phyloP scores from a whole-genome alignment of 1,140 invertebrate species.

The Trinorchestia longiramus region DNA sequence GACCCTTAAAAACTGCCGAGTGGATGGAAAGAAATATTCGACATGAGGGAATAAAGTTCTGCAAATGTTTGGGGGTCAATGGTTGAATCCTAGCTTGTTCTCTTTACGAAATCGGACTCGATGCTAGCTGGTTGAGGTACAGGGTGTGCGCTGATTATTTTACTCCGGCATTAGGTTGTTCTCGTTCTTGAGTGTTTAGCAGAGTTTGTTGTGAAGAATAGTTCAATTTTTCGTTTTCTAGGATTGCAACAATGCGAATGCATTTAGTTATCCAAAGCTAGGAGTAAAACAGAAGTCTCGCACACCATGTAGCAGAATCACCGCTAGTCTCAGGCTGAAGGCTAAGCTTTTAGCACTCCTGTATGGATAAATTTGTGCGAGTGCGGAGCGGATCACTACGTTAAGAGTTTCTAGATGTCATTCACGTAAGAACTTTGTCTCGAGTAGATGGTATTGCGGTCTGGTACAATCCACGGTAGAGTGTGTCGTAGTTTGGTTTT shows the following conservation, averaged over 20 bases:
- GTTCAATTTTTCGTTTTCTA: not conserved
- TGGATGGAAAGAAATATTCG: not conserved
- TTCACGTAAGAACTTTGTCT: not conserved
- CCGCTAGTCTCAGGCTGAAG: not conserved
- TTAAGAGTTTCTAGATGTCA: not conserved
- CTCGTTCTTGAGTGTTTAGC: not conserved
- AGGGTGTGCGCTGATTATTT: not conserved
- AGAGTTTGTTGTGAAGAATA: not conserved
- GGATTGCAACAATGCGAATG: not conserved
- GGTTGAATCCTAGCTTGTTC: not conserved
- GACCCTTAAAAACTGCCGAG: not conserved
- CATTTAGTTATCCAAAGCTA: not conserved
- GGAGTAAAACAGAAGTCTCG: not conserved
- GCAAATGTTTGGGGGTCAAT: not conserved
- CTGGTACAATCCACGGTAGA: slow-evolving; percentile 20
- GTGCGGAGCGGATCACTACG: not conserved
- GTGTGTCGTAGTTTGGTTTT: slow-evolving; percentile 28
- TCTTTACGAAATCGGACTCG: not conserved
- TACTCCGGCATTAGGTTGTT: not conserved
- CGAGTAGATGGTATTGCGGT: not conserved
- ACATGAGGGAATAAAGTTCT: not conserved
- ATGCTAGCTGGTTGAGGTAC: not conserved
- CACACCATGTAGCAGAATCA: not conserved
- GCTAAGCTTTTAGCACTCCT: not conserved
- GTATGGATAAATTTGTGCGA: not conserved